A percentile compares a stretch with the other conserved stretches of the same genome.
phyloP scores from a whole-genome alignment of 92 coral and sea anemone species.

The Phenganax subtilis region DNA sequence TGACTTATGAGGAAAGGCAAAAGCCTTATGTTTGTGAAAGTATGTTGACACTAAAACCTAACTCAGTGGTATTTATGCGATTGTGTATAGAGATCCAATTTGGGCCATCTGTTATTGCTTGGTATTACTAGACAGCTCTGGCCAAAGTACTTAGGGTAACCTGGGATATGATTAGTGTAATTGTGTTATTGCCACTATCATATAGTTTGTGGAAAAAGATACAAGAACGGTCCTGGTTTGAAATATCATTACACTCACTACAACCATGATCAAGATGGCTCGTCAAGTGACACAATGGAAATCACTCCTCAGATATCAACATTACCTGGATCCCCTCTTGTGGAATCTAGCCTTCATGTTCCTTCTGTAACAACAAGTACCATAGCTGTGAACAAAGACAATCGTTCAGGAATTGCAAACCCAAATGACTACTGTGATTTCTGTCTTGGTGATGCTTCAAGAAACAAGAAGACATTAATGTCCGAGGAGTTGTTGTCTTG shows the following conservation, averaged over 20 bases:
- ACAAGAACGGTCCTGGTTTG: slow-evolving; percentile 97
- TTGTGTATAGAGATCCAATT: too few species aligned
- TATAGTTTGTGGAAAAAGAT: slow-evolving; percentile 92
- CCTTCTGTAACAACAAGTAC: slow-evolving; percentile 53
- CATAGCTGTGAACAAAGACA: slow-evolving; percentile 54
- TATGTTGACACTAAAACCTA: slow-evolving; percentile 39
- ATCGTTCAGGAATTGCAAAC: slow-evolving; percentile 53
- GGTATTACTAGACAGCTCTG: not conserved
- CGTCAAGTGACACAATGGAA: slow-evolving; percentile 39
- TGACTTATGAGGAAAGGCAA: slow-evolving; percentile 94
- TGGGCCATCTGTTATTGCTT: not conserved
- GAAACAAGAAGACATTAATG: slow-evolving; percentile 73
- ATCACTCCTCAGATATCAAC: slow-evolving; percentile 55
- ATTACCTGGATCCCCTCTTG: slow-evolving; percentile 45
- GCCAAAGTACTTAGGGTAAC: not conserved
- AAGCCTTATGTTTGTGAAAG: slow-evolving; percentile 98
- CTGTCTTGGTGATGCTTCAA: slow-evolving; percentile 82
- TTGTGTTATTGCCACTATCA: not conserved
- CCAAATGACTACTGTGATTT: slow-evolving; percentile 97
- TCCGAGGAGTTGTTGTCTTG: slow-evolving; percentile 94
- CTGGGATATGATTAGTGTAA: not conserved
- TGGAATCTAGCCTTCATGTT: slow-evolving; percentile 62
- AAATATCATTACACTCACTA: slow-evolving; percentile 95
- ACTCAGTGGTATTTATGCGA: too few species aligned
- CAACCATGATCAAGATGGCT: slow-evolving; percentile 75